Evolutionary conservation across 2,888 invertebrate genomes (phyloP), one percentile per base, ranked within the genome.

Genomic region (Cremastobaeus sp.): DNA sequence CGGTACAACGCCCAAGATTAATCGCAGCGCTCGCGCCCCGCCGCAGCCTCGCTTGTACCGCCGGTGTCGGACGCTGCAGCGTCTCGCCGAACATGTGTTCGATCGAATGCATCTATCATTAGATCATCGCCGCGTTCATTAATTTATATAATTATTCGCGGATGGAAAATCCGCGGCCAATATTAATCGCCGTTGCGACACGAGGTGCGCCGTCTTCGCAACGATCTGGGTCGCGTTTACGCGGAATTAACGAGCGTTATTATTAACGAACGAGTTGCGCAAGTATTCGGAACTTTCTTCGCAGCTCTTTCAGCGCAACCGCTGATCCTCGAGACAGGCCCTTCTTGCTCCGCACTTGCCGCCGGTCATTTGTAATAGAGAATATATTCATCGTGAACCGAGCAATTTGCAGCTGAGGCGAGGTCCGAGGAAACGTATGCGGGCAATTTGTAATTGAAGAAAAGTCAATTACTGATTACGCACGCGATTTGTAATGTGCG

Each of bases 1-100:
- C 52, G 68, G 34, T 69, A 64, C 59, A 74, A 74, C 74, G 74
- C 64, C 62, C 69, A 55, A 64, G 74, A 74, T 69, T 74, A 74
- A 74, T 74, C 69, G 74, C 74, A 30, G 28, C 50, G 60, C 50
- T 54, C 50, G 64, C 52, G 50, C 70, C 30, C 50, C 11, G 39
- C 28, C 11, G 32, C 30, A 4, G 1, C 6, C 52, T 32, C 21
- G 43, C 65, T 72, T 50, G 64, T 71, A 57, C 47, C 35, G 50
- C 18, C 55, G 35, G 9, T 45, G 50, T 69, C 47, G 52, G 59
- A 50, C 9, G 32, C 18, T 34, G 45, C 62, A 54, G 18, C 55
- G 60, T 59, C 59, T 54, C 4, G 47, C 25, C 43, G 54, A 66
- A 66, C 72, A 66, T 50, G 48, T 72, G 72, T 72, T 60, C 60